phyloP scores from a whole-genome alignment of 2,113 vertebrate species.

The Hippocampus guttulatus region DNA sequence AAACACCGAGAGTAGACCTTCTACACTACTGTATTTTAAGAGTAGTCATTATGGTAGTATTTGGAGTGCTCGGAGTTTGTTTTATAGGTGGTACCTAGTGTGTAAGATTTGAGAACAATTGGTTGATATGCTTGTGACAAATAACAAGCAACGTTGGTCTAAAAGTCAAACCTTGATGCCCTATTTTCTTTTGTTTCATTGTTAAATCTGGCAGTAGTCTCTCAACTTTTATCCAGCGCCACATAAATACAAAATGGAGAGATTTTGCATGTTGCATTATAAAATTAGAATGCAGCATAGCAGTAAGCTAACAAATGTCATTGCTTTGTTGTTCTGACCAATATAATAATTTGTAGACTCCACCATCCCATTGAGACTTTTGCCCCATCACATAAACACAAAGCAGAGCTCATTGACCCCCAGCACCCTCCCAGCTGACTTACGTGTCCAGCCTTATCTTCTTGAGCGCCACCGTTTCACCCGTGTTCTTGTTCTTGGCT shows the following conservation, averaged over 20 bases:
- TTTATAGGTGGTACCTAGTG: too few species aligned
- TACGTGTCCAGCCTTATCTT: conserved; percentile 93
- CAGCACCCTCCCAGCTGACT: conserved; percentile 57
- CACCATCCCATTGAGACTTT: background rate
- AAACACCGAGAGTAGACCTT: too few species aligned
- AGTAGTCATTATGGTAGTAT: too few species aligned
- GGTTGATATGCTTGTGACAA: background rate
- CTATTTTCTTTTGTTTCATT: background rate
- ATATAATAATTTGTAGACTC: too few species aligned
- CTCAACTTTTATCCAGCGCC: background rate
- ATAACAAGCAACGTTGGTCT: background rate
- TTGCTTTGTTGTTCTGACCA: too few species aligned
- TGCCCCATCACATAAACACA: background rate
- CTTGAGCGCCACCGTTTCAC: conserved; percentile 91
- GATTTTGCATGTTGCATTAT: too few species aligned
- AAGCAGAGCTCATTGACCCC: background rate
- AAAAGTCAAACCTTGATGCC: background rate
- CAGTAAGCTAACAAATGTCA: too few species aligned
- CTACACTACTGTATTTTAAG: too few species aligned
- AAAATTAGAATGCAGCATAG: too few species aligned
- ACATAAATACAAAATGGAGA: background rate
- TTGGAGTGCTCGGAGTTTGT: too few species aligned
- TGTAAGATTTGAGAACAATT: background rate
- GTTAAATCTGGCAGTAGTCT: background rate
- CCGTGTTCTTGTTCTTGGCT: conserved; percentile 87